Evolutionary conservation across 2,888 invertebrate genomes (phyloP).

Genomic region (Molorchus minor): DNA sequence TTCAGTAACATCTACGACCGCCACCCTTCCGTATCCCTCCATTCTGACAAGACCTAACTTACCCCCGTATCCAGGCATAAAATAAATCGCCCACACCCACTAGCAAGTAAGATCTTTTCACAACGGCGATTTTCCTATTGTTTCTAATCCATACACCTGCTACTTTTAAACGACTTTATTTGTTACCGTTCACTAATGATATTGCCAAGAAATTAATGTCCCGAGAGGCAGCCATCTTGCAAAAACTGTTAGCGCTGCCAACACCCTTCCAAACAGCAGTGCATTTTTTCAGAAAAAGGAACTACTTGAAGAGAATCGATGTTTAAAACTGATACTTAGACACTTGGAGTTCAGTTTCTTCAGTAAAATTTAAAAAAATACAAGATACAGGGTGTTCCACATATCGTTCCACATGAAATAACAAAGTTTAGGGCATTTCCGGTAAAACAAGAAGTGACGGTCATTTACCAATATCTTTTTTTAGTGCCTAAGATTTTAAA

Average conservation of each 20-base stretch:
- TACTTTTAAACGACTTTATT: constrained; percentile 38
- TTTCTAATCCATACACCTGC: constrained; percentile 41
- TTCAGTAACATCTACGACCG: constrained; percentile 4
- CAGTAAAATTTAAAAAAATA: too few species aligned
- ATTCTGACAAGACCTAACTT: constrained; percentile 2
- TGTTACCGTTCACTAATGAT: constrained; percentile 23
- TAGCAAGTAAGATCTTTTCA: constrained; percentile 31
- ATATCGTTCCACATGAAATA: too few species aligned
- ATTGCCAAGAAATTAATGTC: constrained; percentile 1
- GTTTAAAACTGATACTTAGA: too few species aligned
- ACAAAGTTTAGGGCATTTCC: too few species aligned
- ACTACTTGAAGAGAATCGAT: too few species aligned
- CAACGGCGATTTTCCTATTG: constrained; percentile 38
- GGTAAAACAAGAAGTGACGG: too few species aligned
- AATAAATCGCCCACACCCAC: constrained; percentile 34
- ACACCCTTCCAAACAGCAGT: not conserved
- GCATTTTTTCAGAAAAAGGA: not conserved
- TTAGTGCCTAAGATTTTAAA: too few species aligned
- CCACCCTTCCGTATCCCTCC: not conserved
- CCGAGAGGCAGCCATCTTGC: constrained; percentile 1
- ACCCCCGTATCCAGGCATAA: constrained; percentile 24
- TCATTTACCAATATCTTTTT: too few species aligned
- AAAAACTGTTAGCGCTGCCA: not conserved
- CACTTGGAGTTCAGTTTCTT: too few species aligned
- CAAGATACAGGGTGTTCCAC: too few species aligned